These are phyloP conservation scores for Limnephilus lunatus DNA, from an alignment of 2,888 invertebrate genomes.

Conservation along the genomic window DNA sequence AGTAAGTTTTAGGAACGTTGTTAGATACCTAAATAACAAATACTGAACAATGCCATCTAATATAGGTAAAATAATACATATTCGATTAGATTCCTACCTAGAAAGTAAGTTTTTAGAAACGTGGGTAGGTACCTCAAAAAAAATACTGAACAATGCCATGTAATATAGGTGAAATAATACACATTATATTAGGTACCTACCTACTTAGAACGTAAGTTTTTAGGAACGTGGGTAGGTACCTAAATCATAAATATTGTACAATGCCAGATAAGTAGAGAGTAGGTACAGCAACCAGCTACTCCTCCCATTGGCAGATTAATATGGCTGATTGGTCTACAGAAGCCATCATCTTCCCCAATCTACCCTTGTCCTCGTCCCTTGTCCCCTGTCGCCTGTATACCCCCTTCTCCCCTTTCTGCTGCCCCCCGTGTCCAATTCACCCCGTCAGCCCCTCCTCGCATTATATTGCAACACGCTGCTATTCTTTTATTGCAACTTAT, in stretches of 20 bases:
- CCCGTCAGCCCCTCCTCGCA: background rate
- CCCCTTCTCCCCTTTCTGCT: background rate
- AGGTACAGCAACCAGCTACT: background rate
- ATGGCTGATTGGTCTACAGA: slow-evolving; percentile 24
- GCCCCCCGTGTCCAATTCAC: background rate
- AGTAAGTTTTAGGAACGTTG: no score
- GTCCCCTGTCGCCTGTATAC: background rate
- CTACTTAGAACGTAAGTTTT: background rate
- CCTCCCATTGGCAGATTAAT: slow-evolving; percentile 22
- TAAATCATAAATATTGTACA: background rate
- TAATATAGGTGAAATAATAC: no score
- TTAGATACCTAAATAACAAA: no score
- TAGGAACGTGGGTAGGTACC: background rate
- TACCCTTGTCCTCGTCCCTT: slow-evolving; percentile 10
- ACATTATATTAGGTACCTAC: background rate
- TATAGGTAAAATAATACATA: no score
- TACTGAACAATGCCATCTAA: no score
- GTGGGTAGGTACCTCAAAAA: no score
- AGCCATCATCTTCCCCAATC: slow-evolving; percentile 28
- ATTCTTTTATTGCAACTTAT: slow-evolving; percentile 2
- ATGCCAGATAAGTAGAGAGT: background rate
- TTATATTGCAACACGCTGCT: background rate
- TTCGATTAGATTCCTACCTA: no score
- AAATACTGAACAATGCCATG: no score
- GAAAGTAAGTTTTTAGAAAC: no score